phyloP scores from a whole-genome alignment of 2,797 vertebrate species.

The Esox masquinongy region DNA sequence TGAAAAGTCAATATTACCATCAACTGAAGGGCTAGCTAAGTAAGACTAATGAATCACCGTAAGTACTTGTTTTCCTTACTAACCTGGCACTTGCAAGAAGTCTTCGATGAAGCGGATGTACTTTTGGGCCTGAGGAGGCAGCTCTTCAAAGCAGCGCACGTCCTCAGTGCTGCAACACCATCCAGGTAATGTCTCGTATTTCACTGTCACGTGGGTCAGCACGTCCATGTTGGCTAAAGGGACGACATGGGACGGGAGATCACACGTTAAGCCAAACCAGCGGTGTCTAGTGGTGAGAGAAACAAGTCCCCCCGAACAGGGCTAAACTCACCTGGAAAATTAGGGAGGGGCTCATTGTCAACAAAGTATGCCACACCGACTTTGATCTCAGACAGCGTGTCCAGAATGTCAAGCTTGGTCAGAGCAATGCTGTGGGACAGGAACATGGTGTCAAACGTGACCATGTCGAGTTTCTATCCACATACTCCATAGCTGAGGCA shows the following conservation, averaged over 20 bases:
- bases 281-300: background rate
- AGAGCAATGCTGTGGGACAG: constrained; percentile 73
- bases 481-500: background rate
- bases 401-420: constrained; percentile 84
- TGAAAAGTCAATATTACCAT: background rate
- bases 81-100: constrained; percentile 81
- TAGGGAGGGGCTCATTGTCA: constrained; percentile 73
- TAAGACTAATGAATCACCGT: background rate
- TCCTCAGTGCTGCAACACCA: constrained; percentile 79
- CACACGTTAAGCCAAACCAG: background rate
- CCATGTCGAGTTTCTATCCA: background rate
- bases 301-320: background rate
- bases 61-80: constrained; percentile 17
- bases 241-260: background rate
- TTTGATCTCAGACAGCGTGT: constrained; percentile 79
- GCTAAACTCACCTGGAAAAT: constrained; percentile 73
- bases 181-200: constrained; percentile 77
- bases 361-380: constrained; percentile 78
- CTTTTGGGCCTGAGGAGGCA: constrained; percentile 73
- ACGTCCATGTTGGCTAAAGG: constrained; percentile 80
- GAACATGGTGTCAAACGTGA: background rate
- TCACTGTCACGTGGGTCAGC: constrained; percentile 74
- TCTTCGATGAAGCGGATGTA: constrained; percentile 81
- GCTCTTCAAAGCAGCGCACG: constrained; percentile 70
- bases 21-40: background rate